Conservation (phyloP, 2,797 vertebrate species). For the Cercopithecus neglectus region DNA sequence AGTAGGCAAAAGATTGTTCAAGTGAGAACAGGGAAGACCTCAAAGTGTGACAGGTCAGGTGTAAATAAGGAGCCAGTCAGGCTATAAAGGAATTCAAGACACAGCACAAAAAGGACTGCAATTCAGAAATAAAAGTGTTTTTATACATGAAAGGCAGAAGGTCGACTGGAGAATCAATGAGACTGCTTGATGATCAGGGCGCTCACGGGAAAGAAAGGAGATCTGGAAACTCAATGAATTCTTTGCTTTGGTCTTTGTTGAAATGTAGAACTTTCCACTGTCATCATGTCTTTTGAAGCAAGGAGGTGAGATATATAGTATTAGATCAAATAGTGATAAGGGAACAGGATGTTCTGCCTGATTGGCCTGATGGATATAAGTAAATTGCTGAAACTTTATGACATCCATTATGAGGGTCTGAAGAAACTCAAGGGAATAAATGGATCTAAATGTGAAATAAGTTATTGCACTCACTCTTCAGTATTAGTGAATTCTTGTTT, state of each 20-base stretch:
- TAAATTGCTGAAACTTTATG: conserved; percentile 69
- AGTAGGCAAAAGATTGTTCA: conserved; percentile 55
- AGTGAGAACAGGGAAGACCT: conserved; percentile 52
- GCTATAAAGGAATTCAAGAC: conserved; percentile 71
- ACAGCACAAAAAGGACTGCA: conserved; percentile 61
- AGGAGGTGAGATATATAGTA: conserved; percentile 60
- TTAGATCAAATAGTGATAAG: conserved; percentile 69
- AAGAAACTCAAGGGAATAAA: conserved; percentile 49
- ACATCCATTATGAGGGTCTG: conserved; percentile 20
- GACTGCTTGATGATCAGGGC: conserved; percentile 70
- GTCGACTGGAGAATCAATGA: conserved; percentile 63
- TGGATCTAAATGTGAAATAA: neutral
- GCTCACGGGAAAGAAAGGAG: conserved; percentile 55
- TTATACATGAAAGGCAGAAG: conserved; percentile 75
- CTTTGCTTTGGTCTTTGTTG: conserved; percentile 76
- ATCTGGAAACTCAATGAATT: conserved; percentile 63
- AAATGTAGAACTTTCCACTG: conserved; percentile 72
- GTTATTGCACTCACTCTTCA: neutral
- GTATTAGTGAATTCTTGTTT: conserved; percentile 13
- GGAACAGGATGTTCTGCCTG: conserved; percentile 67
- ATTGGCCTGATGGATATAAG: conserved; percentile 47
- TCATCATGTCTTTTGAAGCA: conserved; percentile 76
- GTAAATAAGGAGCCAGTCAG: conserved; percentile 71
- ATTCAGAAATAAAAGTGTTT: conserved; percentile 76
- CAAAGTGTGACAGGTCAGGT: conserved; percentile 71